Percentiles rank a stretch among this genome's conserved stretches.
Conservation (phyloP, 2,797 vertebrate species). For the Neosilurus hyrtlii region DNA sequence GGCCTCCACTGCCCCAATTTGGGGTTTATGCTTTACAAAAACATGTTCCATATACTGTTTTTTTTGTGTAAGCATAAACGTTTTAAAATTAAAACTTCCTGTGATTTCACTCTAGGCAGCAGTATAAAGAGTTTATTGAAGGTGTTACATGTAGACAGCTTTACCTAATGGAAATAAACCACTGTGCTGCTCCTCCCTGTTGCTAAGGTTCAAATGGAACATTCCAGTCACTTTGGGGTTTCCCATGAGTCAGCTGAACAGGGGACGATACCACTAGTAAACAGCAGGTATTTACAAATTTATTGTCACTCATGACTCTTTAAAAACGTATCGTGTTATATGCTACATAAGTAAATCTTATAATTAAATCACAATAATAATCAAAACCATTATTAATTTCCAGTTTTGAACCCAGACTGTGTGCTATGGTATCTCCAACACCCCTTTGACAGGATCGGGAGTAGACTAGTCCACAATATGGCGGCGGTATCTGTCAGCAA, state of each 20-base stretch:
- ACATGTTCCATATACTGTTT: neutral
- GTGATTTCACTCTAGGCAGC: neutral
- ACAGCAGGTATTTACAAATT: neutral
- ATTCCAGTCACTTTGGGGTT: conserved; percentile 70
- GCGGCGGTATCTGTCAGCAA: conserved; percentile 69
- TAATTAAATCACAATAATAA: neutral
- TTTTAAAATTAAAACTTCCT: neutral
- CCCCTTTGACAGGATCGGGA: conserved; percentile 33
- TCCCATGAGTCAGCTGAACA: conserved; percentile 71
- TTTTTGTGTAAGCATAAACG: neutral
- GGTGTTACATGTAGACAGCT: neutral
- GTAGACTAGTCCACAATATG: conserved; percentile 70
- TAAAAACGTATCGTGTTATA: neutral
- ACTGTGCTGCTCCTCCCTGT: neutral
- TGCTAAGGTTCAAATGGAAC: conserved; percentile 50
- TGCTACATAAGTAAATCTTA: neutral
- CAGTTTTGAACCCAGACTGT: neutral
- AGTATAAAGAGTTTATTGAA: neutral
- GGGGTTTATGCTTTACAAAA: too few relatives aligned
- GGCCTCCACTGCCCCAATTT: too few relatives aligned
- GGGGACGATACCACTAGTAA: conserved; percentile 58
- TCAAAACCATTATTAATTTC: neutral
- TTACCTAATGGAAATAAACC: neutral
- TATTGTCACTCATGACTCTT: neutral
- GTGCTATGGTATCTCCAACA: neutral